Evolutionary conservation across 2,113 vertebrate genomes (phyloP).

Genomic region (rat (Rattus norvegicus)): DNA sequence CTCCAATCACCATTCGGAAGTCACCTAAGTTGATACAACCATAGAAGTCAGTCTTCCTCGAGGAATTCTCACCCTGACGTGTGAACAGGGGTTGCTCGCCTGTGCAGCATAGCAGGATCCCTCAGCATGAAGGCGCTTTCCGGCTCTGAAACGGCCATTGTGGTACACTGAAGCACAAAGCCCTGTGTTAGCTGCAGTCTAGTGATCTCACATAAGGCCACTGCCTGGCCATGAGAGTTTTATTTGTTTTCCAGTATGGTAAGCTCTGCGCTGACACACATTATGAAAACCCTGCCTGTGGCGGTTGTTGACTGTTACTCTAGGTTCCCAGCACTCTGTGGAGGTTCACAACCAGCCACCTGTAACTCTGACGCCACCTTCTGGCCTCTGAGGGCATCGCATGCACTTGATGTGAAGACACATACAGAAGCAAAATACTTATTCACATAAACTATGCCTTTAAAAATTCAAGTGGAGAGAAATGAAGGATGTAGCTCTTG

Average conservation of each 20-base stretch:
- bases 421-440: not conserved
- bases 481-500: not conserved
- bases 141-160: not conserved
- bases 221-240: not conserved
- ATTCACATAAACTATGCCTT: not conserved
- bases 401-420: not conserved
- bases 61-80: not conserved
- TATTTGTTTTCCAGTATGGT: not conserved
- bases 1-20: slow-evolving; percentile 97
- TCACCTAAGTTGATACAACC: slow-evolving; percentile 88
- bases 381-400: not conserved
- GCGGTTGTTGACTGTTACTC: not conserved
- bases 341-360: not conserved
- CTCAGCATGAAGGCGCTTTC: not conserved
- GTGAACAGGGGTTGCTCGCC: not conserved
- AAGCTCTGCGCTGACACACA: not conserved
- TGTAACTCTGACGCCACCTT: not conserved
- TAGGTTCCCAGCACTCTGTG: not conserved
- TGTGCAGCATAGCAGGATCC: not conserved
- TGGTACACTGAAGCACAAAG: not conserved
- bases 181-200: not conserved
- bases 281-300: not conserved
- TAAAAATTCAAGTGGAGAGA: not conserved
- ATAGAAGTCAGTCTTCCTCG: not conserved
- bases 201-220: not conserved